Evolutionary conservation across 2,113 vertebrate genomes (phyloP).

Genomic region (Hepsetus odoe): DNA sequence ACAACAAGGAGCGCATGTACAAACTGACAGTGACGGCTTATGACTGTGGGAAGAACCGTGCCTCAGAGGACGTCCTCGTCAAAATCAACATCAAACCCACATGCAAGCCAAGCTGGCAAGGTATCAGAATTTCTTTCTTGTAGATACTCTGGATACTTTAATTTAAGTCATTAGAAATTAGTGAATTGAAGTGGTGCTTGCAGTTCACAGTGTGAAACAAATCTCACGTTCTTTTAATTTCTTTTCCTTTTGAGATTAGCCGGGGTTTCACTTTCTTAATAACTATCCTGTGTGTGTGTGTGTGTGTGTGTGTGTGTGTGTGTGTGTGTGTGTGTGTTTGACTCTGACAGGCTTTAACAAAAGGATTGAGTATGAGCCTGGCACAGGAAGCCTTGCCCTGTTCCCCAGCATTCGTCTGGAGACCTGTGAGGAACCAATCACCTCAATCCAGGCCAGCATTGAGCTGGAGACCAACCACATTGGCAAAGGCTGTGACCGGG

Average conservation of each 20-base stretch:
- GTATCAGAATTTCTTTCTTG: slow-evolving; percentile 66
- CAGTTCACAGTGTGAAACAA: too few species aligned
- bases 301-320: too few species aligned
- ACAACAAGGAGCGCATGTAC: slow-evolving; percentile 90
- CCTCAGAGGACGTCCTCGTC: slow-evolving; percentile 90
- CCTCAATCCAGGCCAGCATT: slow-evolving; percentile 83
- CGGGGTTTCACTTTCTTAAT: too few species aligned
- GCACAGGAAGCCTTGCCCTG: slow-evolving; percentile 88
- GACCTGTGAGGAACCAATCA: slow-evolving; percentile 89
- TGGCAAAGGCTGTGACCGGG: slow-evolving; percentile 96
- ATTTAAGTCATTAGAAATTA: too few species aligned
- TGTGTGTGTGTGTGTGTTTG: too few species aligned
- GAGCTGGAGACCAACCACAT: slow-evolving; percentile 96
- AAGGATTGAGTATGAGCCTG: slow-evolving; percentile 94
- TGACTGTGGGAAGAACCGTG: slow-evolving; percentile 96
- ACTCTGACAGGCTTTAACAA: slow-evolving; percentile 86
- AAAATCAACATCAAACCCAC: slow-evolving; percentile 94
- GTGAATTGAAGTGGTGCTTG: too few species aligned
- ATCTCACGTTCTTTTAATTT: too few species aligned
- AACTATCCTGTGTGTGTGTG: too few species aligned
- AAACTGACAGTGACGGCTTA: slow-evolving; percentile 95
- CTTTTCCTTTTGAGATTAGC: too few species aligned
- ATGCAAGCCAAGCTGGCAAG: slow-evolving; percentile 96
- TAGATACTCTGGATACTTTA: too few species aligned
- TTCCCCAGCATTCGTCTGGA: slow-evolving; percentile 92